Base-by-base conservation (phyloP, 2,888 invertebrate species). In the Eutolmus rufibarbis region DNA sequence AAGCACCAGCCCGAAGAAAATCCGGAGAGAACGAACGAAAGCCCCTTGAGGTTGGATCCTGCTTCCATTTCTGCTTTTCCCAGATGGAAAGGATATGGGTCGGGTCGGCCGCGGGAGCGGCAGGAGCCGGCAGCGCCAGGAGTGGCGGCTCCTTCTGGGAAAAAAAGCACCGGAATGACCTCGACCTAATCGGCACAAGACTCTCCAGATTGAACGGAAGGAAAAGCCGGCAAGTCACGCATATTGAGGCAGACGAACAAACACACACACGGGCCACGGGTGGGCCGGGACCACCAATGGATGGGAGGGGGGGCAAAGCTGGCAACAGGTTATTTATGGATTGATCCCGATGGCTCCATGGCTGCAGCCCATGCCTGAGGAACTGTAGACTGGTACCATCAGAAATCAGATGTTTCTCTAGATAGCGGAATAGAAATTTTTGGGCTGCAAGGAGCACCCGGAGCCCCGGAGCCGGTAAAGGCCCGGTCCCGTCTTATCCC, bases 311-410 rank as follows among this genome's bases (percentile, higher is more conserved):
- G n/a, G 23, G 79, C 66, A 78, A 86, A 78, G 86, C 57, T 86
- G 86, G 86, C 86, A 86, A 86, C 86, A 86, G 86, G 86, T 86
- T 86, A 86, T 86, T 86, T 86, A 86, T 86, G 79, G 78, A 86
- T 78, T 78, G 86, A 86, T 86, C 82, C 82, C 66, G 66, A 84
- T 84, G 82, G 82, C 66, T 84, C 82, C 82, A 84, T 84, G 79
- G 51, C 79, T 82, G 51, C 82, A 82, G 23, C 56, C 85, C 34
- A 37, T 76, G 34, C 40, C 76, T n/a, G 14, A 76, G 37, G 76
- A 16, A 5, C 37, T 51, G 37, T 37, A 34, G 28, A 76, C n/a
- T 37, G n/a, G n/a, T 76, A 76, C 5, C 16, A 51, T 40, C 51
- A 76, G 37, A 76, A 76, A 85, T 85, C 85, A 74, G 85, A 85